Conservation (phyloP, 2,888 invertebrate species). For the Drosophila paracracens region DNA sequence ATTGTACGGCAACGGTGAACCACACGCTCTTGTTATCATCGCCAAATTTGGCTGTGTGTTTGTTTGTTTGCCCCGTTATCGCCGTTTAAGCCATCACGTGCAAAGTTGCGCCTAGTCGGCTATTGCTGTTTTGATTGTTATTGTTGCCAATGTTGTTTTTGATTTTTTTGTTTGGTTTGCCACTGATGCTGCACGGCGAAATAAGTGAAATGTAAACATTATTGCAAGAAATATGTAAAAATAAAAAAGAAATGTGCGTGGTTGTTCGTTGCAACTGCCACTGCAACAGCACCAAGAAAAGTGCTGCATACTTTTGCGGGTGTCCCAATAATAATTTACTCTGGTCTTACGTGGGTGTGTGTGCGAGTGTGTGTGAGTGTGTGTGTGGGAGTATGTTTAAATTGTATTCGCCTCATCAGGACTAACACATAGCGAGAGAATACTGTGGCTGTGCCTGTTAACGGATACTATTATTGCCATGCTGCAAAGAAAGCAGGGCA, state of each 20-base stretch:
- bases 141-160: slow-evolving; percentile 11
- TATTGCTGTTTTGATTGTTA: background rate
- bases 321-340: slow-evolving; percentile 10
- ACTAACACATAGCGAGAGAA: background rate
- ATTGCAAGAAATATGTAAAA: slow-evolving; percentile 7
- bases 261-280: slow-evolving; percentile 7
- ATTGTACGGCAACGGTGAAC: slow-evolving; percentile 11
- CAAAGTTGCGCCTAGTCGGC: slow-evolving; percentile 3
- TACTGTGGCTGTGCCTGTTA: background rate
- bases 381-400: background rate
- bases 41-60: slow-evolving; percentile 8
- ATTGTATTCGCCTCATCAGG: background rate
- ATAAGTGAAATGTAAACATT: slow-evolving; percentile 58
- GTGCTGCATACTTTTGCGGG: slow-evolving; percentile 13
- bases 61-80: slow-evolving; percentile 7
- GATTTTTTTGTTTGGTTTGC: slow-evolving; percentile 14
- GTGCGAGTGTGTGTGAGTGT: background rate
- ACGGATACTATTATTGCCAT: background rate
- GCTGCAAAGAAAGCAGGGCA: background rate
- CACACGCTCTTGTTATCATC: slow-evolving; percentile 28
- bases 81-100: slow-evolving; percentile 3
- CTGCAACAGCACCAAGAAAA: background rate
- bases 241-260: slow-evolving; percentile 8
- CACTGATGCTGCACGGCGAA: slow-evolving; percentile 5
- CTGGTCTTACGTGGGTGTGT: background rate